Evolutionary conservation across 2,113 vertebrate species (phyloP).

Genomic region (Agapornis roseicollis): DNA sequence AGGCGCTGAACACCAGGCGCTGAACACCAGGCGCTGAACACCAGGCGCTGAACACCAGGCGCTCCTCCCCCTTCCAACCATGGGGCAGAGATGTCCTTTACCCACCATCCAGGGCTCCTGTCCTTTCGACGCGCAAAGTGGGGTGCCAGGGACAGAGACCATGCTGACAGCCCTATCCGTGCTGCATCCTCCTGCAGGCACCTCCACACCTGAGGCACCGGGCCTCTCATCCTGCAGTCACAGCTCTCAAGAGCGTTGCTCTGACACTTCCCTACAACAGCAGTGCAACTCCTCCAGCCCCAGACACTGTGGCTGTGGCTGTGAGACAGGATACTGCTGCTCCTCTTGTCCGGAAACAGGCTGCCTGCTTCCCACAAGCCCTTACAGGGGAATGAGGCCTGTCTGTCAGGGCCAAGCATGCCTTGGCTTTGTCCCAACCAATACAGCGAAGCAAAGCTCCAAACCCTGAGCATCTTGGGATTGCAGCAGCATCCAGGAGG

Average conservation of each 20-base stretch:
- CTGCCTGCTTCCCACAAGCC: not conserved
- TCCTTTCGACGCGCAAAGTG: not conserved
- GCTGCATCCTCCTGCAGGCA: not conserved
- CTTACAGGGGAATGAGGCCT: not conserved
- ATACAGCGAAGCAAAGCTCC: not conserved
- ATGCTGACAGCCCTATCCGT: not conserved
- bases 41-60: too few species aligned
- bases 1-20: too few species aligned
- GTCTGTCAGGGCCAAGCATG: too few species aligned
- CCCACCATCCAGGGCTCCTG: not conserved
- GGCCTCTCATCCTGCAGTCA: not conserved
- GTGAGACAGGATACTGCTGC: not conserved
- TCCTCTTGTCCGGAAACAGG: not conserved
- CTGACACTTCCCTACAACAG: not conserved
- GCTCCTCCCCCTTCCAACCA: not conserved
- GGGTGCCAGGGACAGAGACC: not conserved
- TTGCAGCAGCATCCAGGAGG: not conserved
- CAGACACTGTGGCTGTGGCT: rapidly evolving
- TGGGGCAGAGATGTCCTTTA: not conserved
- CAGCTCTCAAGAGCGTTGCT: not conserved
- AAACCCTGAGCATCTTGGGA: not conserved
- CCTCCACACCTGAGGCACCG: not conserved
- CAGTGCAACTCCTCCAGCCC: not conserved
- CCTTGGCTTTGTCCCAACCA: not conserved
- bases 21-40: too few species aligned